Evolutionary conservation across 2,113 vertebrate genomes (phyloP).

Genomic region (Istiophorus platypterus): DNA sequence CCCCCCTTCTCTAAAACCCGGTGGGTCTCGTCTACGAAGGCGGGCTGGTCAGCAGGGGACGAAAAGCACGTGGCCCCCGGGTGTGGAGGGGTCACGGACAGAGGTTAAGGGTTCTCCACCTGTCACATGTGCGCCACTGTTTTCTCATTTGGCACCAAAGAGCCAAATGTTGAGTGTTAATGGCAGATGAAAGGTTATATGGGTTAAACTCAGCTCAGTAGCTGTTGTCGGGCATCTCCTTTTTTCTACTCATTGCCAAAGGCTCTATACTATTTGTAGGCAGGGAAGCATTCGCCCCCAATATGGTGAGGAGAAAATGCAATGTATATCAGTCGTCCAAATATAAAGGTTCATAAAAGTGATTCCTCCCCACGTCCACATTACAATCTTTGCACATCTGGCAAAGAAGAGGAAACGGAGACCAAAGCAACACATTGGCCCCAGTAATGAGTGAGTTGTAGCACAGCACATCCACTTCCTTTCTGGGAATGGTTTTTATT

Average conservation of each 20-base stretch:
- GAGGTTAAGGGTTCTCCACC: slow-evolving; percentile 64
- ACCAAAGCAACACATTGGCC: background rate
- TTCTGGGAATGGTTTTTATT: background rate
- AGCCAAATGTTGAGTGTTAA: slow-evolving; percentile 42
- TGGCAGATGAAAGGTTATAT: slow-evolving; percentile 40
- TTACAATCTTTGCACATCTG: slow-evolving; percentile 27
- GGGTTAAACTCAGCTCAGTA: slow-evolving; percentile 27
- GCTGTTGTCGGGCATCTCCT: background rate
- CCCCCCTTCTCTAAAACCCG: background rate
- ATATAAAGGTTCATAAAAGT: slow-evolving; percentile 13
- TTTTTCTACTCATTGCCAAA: background rate
- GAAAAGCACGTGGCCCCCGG: slow-evolving; percentile 47
- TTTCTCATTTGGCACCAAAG: slow-evolving; percentile 50
- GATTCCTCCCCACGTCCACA: background rate
- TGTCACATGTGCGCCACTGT: slow-evolving; percentile 52
- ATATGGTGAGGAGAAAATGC: slow-evolving; percentile 16
- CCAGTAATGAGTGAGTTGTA: background rate
- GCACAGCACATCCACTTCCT: slow-evolving; percentile 9
- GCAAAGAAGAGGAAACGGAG: background rate
- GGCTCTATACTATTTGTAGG: slow-evolving; percentile 33
- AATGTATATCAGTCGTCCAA: background rate
- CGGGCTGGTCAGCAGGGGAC: slow-evolving; percentile 27
- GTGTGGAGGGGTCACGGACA: slow-evolving; percentile 31
- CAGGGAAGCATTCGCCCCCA: background rate
- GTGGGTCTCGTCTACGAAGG: background rate